phyloP scores from a whole-genome alignment of 1,140 invertebrate genomes.

The Acromyrmex echinatior region DNA sequence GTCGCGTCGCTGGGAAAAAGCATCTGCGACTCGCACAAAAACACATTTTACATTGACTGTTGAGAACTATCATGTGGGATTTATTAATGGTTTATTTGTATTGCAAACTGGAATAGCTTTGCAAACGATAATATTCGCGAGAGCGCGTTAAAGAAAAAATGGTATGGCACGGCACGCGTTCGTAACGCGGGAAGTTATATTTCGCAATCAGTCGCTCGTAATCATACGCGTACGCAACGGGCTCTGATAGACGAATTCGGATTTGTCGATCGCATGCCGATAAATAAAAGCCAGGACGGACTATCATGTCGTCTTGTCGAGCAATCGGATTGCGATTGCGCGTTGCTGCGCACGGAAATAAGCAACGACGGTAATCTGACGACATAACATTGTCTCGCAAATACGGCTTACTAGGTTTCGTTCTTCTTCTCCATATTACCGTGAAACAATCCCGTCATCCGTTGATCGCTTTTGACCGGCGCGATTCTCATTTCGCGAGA shows the following conservation, averaged over 20 bases:
- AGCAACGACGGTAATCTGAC: constrained; percentile 18
- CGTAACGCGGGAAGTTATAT: neutral
- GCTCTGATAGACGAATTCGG: neutral
- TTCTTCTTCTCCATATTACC: neutral
- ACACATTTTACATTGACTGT: neutral
- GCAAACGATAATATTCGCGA: neutral
- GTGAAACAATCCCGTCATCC: neutral
- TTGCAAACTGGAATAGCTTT: constrained; percentile 29
- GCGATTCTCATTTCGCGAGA: neutral
- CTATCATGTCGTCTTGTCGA: constrained; percentile 32
- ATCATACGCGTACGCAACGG: neutral
- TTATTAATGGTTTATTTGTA: neutral
- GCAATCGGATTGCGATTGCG: constrained; percentile 11
- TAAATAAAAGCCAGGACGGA: constrained; percentile 46
- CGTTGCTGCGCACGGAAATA: neutral
- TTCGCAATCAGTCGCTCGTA: neutral
- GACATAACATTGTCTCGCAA: constrained; percentile 5
- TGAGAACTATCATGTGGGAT: neutral
- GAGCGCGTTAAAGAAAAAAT: neutral
- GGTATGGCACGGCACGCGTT: too few species aligned
- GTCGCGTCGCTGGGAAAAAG: neutral
- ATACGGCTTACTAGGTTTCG: constrained; percentile 23
- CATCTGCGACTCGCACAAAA: neutral
- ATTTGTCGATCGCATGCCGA: constrained; percentile 6
- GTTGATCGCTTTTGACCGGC: neutral